Evolutionary conservation across 2,113 vertebrate species (phyloP), one percentile per base, ranked within the genome.

Genomic region (Poecile atricapillus): DNA sequence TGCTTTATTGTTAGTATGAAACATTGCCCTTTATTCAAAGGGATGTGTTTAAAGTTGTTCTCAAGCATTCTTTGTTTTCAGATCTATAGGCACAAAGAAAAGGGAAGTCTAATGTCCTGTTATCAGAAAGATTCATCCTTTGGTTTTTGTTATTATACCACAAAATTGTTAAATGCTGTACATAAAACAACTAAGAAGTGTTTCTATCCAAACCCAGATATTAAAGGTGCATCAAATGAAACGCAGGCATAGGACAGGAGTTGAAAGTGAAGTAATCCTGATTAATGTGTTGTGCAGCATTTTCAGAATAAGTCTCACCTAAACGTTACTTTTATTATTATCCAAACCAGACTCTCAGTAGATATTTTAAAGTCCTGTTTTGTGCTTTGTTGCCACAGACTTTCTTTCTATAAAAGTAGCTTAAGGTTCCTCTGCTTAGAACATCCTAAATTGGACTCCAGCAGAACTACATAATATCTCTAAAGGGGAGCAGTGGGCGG

Each of bases 401-500:
- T 87, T 79, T 91, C 7, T 44, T 59, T 63, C 56, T n/a, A n/a
- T 28, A 53, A 47, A 77, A 27, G 39, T 65, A 78, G 15, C 33
- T 19, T 33, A 19, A 52, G 13, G 17, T 7, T 4, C 31, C 8
- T 68, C 52, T 87, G 23, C 52, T 50, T 69, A 33, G 5, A 6
- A 5, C 9, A 37, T 74, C 15, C 27, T 50, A 30, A 5, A 0
- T 0, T 33, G 27, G n/a, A 65, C 20, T 62, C 15, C 35, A 50
- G 18, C 16, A 94, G 83, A 77, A 53, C 35, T 20, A 15, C 10
- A 14, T 5, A 43, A 0, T 8, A 8, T 23, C 33, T 59, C 59
- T 80, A 37, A 84, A 46, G 1, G 7, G 5, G 15, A 7, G 7
- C 10, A 37, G 49, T 56, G 35, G 17, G n/a, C 0, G 0, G 10